These are phyloP conservation scores for Microctenopoma lineatum DNA, from an alignment of 2,797 vertebrate genomes.

Conservation along the genomic window DNA sequence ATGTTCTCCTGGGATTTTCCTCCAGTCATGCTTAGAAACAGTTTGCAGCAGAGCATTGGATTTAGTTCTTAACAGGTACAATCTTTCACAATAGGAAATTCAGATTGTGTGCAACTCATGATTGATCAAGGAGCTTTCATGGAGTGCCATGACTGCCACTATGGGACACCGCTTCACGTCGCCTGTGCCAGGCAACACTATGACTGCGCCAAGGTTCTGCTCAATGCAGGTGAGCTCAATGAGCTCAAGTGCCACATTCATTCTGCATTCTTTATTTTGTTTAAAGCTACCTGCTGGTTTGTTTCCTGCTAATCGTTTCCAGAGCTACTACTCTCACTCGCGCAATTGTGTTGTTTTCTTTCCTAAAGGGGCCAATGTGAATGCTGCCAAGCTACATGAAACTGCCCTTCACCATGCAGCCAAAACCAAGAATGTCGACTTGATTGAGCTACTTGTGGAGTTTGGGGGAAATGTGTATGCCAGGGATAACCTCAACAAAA, in stretches of 20 bases:
- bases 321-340: not conserved
- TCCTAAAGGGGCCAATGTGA: constrained; percentile 91
- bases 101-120: constrained; percentile 91
- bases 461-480: constrained; percentile 93
- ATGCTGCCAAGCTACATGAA: constrained; percentile 93
- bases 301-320: not conserved
- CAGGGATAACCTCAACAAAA: constrained; percentile 90
- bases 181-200: constrained; percentile 91
- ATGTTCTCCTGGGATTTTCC: constrained; percentile 3
- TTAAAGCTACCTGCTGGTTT: not conserved
- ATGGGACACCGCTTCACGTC: constrained; percentile 93
- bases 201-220: constrained; percentile 90
- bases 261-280: not conserved
- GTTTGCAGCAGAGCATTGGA: not conserved
- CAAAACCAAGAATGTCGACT: constrained; percentile 83
- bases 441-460: constrained; percentile 92
- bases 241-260: not conserved
- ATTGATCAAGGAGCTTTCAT: constrained; percentile 81
- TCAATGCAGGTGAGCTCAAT: constrained; percentile 86
- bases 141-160: constrained; percentile 84
- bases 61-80: not conserved
- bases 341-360: constrained; percentile 2
- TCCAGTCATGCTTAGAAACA: not conserved
- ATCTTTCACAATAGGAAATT: constrained; percentile 83
- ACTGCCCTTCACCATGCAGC: constrained; percentile 95